Evolutionary conservation across 2,113 vertebrate species (phyloP), one percentile per base, ranked within the genome.

Genomic region (Vidua chalybeata): DNA sequence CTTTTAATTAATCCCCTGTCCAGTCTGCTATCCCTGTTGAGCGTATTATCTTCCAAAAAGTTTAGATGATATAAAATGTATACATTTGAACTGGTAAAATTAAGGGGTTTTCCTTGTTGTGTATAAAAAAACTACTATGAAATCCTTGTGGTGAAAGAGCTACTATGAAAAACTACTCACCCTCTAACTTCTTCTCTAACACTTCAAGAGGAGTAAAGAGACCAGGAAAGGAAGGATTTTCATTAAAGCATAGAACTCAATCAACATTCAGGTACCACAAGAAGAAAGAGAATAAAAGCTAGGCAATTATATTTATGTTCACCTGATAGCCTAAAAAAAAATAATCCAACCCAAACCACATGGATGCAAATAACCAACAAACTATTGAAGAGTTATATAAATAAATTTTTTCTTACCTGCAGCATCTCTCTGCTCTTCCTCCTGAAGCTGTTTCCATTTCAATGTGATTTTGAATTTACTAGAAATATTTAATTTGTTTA

Each of bases 1-100:
- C 27, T 80, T 91, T 61, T 71, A 75, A 92, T 59, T 59, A 88
- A 82, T 51, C 82, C 54, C 75, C 9, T n/a, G 46, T 69, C 76
- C 66, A 67, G 6, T 37, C 69, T 86, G 73, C 49, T 94, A 41
- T 39, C 12, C 2, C 35, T 52, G 11, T 68, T 87, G 54, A 33
- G 39, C 80, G 81, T 63, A 81, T 82, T 26, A 51, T 8, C 33
- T 89, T 93, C 68, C 55, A 45, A 89, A 89, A 79, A 37, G 26
- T 58, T 87, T 30, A 69, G 77, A 61, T 61, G 3, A 28, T 63
- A 90, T 48, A 86, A 97, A 91, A 87, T 78, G 27, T 7, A 41
- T 45, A 82, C n/a, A 62, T 84, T 66, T 62, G 26, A 54, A 93
- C 54, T 12, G 11, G 31, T 28, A 56, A 49, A 74, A 45, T 54